These are phyloP conservation scores for Pachyramphus minor DNA, from an alignment of 2,113 vertebrate species.

Conservation along the genomic window DNA sequence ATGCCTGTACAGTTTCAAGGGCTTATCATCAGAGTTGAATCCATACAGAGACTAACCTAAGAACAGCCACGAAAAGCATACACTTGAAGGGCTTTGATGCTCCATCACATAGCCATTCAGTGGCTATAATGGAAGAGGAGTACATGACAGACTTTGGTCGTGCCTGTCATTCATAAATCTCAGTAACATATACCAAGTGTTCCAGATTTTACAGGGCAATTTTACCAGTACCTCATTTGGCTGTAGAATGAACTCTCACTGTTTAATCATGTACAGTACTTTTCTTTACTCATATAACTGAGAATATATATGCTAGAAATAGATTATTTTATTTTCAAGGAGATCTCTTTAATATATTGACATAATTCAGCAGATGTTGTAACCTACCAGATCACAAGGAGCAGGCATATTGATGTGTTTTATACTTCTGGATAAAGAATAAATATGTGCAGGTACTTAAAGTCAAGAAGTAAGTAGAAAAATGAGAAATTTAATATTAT, in stretches of 20 bases:
- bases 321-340: neutral
- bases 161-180: conserved; percentile 39
- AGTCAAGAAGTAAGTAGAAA: neutral
- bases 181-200: neutral
- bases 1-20: conserved; percentile 7
- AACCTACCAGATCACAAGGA: neutral
- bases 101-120: conserved; percentile 13
- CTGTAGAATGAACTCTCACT: neutral
- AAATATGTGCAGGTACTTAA: neutral
- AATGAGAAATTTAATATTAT: neutral
- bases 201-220: conserved; percentile 12
- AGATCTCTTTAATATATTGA: neutral
- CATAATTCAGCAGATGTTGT: neutral
- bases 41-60: conserved; percentile 29
- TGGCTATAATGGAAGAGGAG: conserved; percentile 35
- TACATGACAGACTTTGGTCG: conserved; percentile 10
- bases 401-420: neutral
- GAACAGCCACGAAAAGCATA: conserved; percentile 47
- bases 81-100: conserved; percentile 56
- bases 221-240: neutral
- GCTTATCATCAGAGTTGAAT: conserved; percentile 14
- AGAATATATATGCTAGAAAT: neutral
- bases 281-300: neutral
- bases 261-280: neutral
- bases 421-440: neutral